Evolutionary conservation across 2,888 invertebrate species (phyloP), one percentile per base, ranked within the genome.

Genomic region (Torymus aiolomorphi): DNA sequence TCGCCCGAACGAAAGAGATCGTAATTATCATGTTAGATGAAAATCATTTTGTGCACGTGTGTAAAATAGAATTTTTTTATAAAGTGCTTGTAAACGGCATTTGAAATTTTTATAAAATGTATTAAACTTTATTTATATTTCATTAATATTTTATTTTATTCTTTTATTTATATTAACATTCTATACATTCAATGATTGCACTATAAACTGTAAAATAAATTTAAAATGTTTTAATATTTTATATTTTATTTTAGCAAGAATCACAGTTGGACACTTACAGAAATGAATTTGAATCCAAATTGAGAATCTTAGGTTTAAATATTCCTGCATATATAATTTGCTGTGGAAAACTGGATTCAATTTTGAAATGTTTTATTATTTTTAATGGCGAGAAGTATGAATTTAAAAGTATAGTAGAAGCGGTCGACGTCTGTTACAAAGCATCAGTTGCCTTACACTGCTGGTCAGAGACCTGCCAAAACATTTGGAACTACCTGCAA

Each of bases 141-240:
- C n/a, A n/a, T n/a, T n/a, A n/a, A n/a, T n/a, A n/a, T n/a, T n/a
- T n/a, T n/a, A n/a, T n/a, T n/a, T n/a, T n/a, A n/a, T n/a, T n/a
- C n/a, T n/a, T n/a, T n/a, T n/a, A n/a, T n/a, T n/a, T n/a, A n/a
- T n/a, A n/a, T n/a, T n/a, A n/a, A n/a, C n/a, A n/a, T n/a, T n/a
- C n/a, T n/a, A n/a, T n/a, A n/a, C n/a, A n/a, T n/a, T 62, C 52
- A 67, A n/a, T n/a, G n/a, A n/a, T n/a, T n/a, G n/a, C n/a, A n/a
- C n/a, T n/a, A n/a, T n/a, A n/a, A n/a, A n/a, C n/a, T n/a, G n/a
- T n/a, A n/a, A n/a, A n/a, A n/a, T n/a, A n/a, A n/a, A n/a, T n/a
- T n/a, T n/a, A 67, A 51, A 13, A n/a, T 13, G 51, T 67, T 67
- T 52, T n/a, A 52, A 67, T 67, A 2, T 67, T 52, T 67, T 52